Conservation (phyloP, 2,113 vertebrate species). For the Hyaena hyaena region DNA sequence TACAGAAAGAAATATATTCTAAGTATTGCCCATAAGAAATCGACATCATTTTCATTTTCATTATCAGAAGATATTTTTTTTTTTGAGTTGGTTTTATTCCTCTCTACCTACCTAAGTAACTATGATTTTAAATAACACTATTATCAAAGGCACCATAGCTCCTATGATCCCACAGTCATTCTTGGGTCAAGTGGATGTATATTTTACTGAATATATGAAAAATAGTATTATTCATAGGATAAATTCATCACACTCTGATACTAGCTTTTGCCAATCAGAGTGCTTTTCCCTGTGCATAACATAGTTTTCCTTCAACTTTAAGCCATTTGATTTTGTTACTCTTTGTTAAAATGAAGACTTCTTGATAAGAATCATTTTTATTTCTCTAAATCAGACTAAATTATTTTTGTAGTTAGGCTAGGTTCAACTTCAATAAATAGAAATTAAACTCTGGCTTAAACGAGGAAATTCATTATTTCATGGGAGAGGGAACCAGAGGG, state of each 20-base stretch:
- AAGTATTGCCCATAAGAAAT: background rate
- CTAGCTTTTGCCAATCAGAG: background rate
- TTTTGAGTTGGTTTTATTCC: background rate
- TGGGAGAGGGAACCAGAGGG: background rate
- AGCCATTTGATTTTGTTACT: background rate
- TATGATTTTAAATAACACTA: background rate
- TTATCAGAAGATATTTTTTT: background rate
- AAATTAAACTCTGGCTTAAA: background rate
- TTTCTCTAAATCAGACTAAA: background rate
- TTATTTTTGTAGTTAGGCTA: background rate
- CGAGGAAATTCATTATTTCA: background rate
- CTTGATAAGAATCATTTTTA: background rate
- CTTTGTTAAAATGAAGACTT: background rate
- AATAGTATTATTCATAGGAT: background rate
- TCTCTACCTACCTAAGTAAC: background rate
- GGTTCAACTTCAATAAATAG: background rate
- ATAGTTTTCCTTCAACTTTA: background rate
- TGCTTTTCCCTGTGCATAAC: background rate
- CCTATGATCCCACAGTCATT: background rate
- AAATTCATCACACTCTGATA: background rate
- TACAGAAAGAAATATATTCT: background rate
- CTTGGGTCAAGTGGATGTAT: background rate
- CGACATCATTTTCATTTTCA: background rate
- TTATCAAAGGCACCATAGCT: background rate
- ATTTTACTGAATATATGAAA: slow-evolving; percentile 5